These are phyloP conservation scores for Zaprionus bogoriensis DNA, from an alignment of 2,888 invertebrate genomes.

Conservation along the genomic window DNA sequence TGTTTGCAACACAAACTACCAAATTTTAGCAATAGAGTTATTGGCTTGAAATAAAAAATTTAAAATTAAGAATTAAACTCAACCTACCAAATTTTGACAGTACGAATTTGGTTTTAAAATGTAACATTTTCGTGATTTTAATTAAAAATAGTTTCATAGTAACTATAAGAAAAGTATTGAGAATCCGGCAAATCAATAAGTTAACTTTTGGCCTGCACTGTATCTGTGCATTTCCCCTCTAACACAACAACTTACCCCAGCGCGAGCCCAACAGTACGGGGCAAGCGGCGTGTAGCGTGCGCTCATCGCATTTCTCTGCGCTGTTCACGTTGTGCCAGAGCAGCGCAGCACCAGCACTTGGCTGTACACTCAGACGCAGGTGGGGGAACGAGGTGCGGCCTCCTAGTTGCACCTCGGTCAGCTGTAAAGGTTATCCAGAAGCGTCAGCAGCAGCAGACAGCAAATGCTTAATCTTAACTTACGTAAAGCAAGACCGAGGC, in stretches of 20 bases:
- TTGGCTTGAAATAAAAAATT: no score
- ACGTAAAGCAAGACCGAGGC: slow-evolving; percentile 42
- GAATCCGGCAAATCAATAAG: no score
- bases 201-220: neutral
- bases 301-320: slow-evolving; percentile 23
- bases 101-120: no score
- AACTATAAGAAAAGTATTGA: no score
- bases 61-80: no score
- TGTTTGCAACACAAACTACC: no score
- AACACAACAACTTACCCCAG: slow-evolving; percentile 43
- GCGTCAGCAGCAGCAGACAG: neutral
- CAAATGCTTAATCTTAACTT: slow-evolving; percentile 23
- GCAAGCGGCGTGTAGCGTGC: slow-evolving; percentile 38
- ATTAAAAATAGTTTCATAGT: no score
- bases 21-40: no score
- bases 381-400: slow-evolving; percentile 37
- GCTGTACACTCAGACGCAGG: slow-evolving; percentile 23
- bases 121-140: no score
- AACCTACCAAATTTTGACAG: no score
- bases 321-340: slow-evolving; percentile 32
- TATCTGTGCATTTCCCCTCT: neutral
- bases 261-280: slow-evolving; percentile 44
- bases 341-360: slow-evolving; percentile 28
- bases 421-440: slow-evolving; percentile 17
- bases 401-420: slow-evolving; percentile 34